A percentile compares a stretch with the other conserved stretches of the same genome.
These are phyloP conservation scores for Zophobas morio DNA, from an alignment of 1,140 invertebrate genomes.

Conservation along the genomic window DNA sequence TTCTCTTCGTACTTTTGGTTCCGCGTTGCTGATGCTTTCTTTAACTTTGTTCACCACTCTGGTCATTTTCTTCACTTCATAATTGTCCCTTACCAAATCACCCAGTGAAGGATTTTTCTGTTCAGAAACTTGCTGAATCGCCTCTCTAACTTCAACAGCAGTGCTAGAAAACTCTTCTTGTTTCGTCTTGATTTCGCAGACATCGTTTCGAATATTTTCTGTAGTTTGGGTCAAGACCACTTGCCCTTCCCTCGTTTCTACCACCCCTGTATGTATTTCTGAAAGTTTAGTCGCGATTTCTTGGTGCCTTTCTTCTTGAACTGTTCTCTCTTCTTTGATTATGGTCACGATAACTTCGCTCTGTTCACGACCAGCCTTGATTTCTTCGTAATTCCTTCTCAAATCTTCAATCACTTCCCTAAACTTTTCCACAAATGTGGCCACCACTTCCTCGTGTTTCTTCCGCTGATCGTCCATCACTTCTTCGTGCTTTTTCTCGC, in stretches of 20 bases:
- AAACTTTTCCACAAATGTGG: neutral
- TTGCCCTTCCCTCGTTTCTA: neutral
- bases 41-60: neutral
- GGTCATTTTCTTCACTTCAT: slow-evolving; percentile 7
- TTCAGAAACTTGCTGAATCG: neutral
- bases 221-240: neutral
- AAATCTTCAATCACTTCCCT: neutral
- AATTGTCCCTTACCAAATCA: slow-evolving; percentile 1
- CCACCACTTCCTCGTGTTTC: neutral
- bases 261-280: neutral
- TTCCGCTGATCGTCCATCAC: neutral
- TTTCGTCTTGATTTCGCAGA: neutral
- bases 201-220: neutral
- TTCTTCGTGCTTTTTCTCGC: slow-evolving; percentile 19
- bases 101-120: neutral
- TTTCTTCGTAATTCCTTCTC: neutral
- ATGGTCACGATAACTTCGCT: neutral
- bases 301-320: neutral
- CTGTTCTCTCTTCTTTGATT: neutral
- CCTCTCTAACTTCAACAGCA: neutral
- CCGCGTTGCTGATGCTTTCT: neutral
- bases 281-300: neutral
- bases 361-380: neutral
- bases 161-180: slow-evolving; percentile 7
- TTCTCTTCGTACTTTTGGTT: neutral